A percentile compares a stretch with the other conserved stretches of the same genome.
phyloP scores from a whole-genome alignment of 2,888 invertebrate genomes.

The Hirudinaria manillensis region DNA sequence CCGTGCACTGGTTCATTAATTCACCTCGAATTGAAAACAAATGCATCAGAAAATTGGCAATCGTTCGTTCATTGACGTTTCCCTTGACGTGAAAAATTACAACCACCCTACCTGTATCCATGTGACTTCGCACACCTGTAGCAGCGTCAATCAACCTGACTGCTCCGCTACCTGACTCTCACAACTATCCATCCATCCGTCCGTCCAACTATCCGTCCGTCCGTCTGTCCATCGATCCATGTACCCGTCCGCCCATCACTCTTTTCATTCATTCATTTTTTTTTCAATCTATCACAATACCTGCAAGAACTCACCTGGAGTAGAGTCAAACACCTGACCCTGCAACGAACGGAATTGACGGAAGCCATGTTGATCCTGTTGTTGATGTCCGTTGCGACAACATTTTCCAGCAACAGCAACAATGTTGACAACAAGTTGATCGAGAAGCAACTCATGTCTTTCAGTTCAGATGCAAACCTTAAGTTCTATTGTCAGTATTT shows the following conservation, averaged over 20 bases:
- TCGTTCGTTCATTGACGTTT: neutral
- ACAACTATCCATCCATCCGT: neutral
- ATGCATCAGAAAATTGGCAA: neutral
- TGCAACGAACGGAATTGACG: conserved; percentile 30
- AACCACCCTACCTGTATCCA: too few species aligned
- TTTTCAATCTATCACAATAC: neutral
- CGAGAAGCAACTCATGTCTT: neutral
- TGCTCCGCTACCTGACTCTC: too few species aligned
- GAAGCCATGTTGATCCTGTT: conserved; percentile 22
- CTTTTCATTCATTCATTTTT: neutral
- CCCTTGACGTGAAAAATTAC: too few species aligned
- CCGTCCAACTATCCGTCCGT: neutral
- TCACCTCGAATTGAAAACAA: neutral
- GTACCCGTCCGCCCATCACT: too few species aligned
- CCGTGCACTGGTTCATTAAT: neutral
- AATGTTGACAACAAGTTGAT: conserved; percentile 11
- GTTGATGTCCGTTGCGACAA: conserved; percentile 2
- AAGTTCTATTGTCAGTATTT: too few species aligned
- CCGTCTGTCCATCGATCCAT: neutral
- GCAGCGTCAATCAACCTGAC: too few species aligned
- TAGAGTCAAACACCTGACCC: conserved; percentile 29
- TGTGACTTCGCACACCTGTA: too few species aligned
- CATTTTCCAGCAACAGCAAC: conserved; percentile 5
- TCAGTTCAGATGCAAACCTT: too few species aligned
- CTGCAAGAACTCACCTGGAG: conserved; percentile 27